These are phyloP conservation scores for Rhombomys opimus DNA, from an alignment of 2,113 vertebrate genomes.

Conservation along the genomic window DNA sequence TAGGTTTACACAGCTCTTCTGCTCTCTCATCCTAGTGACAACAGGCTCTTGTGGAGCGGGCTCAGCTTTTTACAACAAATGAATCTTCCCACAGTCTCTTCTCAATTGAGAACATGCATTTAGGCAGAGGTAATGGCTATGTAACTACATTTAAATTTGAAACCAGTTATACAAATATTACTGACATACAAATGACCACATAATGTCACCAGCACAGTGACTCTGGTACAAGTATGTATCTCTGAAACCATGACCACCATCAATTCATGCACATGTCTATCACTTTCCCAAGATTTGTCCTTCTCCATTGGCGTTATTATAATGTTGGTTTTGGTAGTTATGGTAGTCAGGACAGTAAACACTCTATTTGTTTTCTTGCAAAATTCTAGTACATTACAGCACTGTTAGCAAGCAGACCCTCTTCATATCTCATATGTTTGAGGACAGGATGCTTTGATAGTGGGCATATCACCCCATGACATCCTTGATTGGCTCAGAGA, in stretches of 20 bases:
- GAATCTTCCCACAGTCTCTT: background rate
- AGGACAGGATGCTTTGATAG: background rate
- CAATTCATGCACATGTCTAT: background rate
- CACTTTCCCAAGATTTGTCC: background rate
- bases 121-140: background rate
- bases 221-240: background rate
- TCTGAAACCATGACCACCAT: background rate
- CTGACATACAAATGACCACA: background rate
- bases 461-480: background rate
- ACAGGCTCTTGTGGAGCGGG: background rate
- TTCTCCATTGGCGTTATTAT: background rate
- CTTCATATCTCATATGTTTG: too few species aligned
- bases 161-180: background rate
- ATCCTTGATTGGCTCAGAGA: background rate
- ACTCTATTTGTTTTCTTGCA: background rate
- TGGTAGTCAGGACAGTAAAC: background rate
- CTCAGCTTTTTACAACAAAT: background rate
- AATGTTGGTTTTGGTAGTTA: background rate
- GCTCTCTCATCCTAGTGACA: background rate
- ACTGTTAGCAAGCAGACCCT: background rate
- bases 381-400: background rate
- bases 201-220: background rate
- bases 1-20: background rate
- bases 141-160: background rate
- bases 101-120: background rate